Conservation (phyloP, 2,888 invertebrate genomes). For the Trissolcus brochymenae region DNA sequence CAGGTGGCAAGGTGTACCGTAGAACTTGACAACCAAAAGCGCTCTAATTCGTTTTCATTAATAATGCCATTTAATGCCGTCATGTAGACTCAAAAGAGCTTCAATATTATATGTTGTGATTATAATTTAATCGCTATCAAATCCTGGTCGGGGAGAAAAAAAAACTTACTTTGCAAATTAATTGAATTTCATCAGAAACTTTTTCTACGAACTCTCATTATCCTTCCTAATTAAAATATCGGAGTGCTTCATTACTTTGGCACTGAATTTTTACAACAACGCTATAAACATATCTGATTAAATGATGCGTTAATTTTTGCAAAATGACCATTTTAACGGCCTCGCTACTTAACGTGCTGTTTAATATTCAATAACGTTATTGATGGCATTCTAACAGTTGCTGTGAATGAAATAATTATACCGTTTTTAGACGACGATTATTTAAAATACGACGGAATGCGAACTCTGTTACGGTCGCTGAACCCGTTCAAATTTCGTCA, state of each 20-base stretch:
- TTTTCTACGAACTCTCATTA: no score
- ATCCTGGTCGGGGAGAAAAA: no score
- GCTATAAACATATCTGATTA: constrained; percentile 8
- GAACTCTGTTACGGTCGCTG: constrained; percentile 8
- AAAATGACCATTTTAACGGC: constrained; percentile 6
- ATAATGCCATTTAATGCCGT: constrained; percentile 62
- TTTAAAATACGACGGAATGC: constrained; percentile 22
- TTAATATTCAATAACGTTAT: constrained; percentile 25
- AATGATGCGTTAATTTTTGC: constrained; percentile 12
- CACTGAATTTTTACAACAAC: background rate
- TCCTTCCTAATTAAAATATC: constrained; percentile 1
- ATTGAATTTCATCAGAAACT: no score
- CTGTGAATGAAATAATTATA: constrained; percentile 30
- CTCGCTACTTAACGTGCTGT: constrained; percentile 10
- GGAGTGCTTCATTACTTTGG: no score
- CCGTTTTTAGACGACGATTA: constrained; percentile 7
- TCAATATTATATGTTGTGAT: no score
- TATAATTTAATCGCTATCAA: no score
- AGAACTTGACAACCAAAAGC: constrained; percentile 44
- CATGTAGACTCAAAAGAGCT: constrained; percentile 61
- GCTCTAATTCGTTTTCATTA: constrained; percentile 44
- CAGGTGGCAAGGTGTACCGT: constrained; percentile 56
- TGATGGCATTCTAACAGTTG: constrained; percentile 17
- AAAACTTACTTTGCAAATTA: no score
- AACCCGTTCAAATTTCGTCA: background rate